Evolutionary conservation across 1,140 invertebrate genomes (phyloP), one percentile per base, ranked within the genome.

Genomic region (Saccostrea echinata): DNA sequence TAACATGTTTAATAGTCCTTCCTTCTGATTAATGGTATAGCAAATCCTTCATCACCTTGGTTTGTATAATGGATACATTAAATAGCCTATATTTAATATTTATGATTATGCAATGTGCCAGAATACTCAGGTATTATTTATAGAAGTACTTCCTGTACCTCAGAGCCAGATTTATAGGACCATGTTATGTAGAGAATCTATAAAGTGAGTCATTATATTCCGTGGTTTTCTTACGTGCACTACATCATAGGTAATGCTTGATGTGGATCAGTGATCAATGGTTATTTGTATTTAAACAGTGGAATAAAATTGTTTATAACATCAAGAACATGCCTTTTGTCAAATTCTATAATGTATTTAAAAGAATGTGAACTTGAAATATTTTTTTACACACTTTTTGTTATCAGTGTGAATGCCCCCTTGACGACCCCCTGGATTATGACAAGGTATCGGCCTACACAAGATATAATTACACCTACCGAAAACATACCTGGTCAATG

Each of bases 401-500:
- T 76, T 8, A 24, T 64, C 33, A 30, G 8, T 76, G 68, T 76
- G 12, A 76, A 18, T 76, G 68, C 30, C 68, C 68, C 68, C 27
- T 27, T 76, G 68, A 27, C 12, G 68, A 33, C 68, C 68, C 68
- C 68, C n/a, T 24, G 13, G 24, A 33, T 76, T 76, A 76, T 76
- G 68, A 76, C 68, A 76, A 76, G 68, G 68, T 30, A 76, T 76
- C 68, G 16, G 68, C 68, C 68, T 76, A 76, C 68, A 30, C 68
- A 30, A 24, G 24, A 24, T 30, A 71, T 71, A 71, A 71, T 16
- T 76, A 27, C 24, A 76, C 68, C 68, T 76, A 76, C 68, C 68
- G 24, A 76, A 43, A 61, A 76, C 68, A 76, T 76, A 76, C 68
- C 68, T 76, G 68, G 68, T 76, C 68, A 76, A 76, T 76, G 68